Base-by-base conservation (phyloP, 2,888 invertebrate species). In the Trypoxylon attenuatum region DNA sequence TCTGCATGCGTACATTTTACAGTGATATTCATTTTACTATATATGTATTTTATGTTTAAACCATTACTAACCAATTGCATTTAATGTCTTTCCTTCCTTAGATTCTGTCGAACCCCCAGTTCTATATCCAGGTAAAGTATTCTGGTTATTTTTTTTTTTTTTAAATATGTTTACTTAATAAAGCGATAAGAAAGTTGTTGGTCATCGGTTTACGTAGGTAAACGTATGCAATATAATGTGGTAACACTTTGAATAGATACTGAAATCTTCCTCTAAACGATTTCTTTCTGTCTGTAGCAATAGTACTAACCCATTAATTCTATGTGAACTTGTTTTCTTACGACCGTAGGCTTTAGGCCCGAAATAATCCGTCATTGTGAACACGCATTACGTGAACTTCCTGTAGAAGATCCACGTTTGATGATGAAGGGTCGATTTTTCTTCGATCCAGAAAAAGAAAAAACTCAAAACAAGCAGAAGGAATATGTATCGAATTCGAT, bases 351-450 rank as follows among this genome's bases (percentile, higher is more conserved):
- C 80, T 87, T 85, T 76, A 83, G 79, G 58, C 86, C 84, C 22
- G 87, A 87, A 78, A 83, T 87, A 63, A 74, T 85, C 55, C 84
- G 82, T 22, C 80, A 83, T 54, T 87, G 87, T 57, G 86, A 86
- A 67, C 78, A 79, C 47, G 87, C 87, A 2, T 67, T 87, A 8
- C 82, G 83, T 8, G 83, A 83, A 29, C 74, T 87, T 45, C 87
- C 86, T 0, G 53, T 73, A 1, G 86, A 87, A 65, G 87, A 87
- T 73, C 83, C 83, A 1, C 83, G 87, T 15, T 76, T 87, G 52
- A 84, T 82, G 54, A 82, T 83, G 80, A 85, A 82, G 29, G 87
- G 87, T 13, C 80, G 87, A 49, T 87, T 87, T 63, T 87, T 87
- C 71, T 86, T 77, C 51, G 81, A 86, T 57, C 81, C 85, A 5